phyloP scores from a whole-genome alignment of 37 sponge, comb jelly and placozoan species.

The Eunapius fragilis region DNA sequence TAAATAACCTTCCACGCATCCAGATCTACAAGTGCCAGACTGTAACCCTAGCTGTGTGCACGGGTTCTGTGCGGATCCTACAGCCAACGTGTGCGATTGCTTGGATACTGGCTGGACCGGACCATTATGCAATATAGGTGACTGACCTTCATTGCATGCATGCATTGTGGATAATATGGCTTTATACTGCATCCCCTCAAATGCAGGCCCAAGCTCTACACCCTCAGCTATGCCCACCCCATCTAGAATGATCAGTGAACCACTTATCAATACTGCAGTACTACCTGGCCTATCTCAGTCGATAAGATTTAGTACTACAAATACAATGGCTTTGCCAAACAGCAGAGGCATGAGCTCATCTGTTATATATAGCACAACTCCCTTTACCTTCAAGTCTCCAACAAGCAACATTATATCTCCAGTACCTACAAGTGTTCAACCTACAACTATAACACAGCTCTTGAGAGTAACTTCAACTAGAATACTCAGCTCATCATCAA shows the following conservation, averaged over 20 bases:
- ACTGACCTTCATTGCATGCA: no score
- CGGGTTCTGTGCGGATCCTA: background rate
- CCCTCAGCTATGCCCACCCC: background rate
- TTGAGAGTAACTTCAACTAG: background rate
- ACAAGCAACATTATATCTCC: background rate
- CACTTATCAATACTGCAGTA: background rate
- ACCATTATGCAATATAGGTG: background rate
- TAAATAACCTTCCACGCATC: background rate
- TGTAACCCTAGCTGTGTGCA: background rate
- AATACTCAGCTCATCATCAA: background rate
- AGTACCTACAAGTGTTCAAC: background rate
- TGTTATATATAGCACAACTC: background rate
- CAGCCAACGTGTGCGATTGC: background rate
- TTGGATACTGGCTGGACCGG: background rate
- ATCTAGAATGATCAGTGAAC: background rate
- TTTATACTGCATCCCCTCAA: background rate
- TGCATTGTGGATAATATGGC: no score
- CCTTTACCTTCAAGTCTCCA: background rate
- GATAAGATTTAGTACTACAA: no score
- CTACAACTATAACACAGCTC: background rate
- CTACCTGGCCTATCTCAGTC: background rate
- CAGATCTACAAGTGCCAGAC: background rate
- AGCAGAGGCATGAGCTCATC: background rate
- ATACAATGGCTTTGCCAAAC: no score
- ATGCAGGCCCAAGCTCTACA: no score